These are phyloP conservation scores for Phylloscopus collybita DNA, from an alignment of 2,797 vertebrate genomes.

Conservation along the genomic window DNA sequence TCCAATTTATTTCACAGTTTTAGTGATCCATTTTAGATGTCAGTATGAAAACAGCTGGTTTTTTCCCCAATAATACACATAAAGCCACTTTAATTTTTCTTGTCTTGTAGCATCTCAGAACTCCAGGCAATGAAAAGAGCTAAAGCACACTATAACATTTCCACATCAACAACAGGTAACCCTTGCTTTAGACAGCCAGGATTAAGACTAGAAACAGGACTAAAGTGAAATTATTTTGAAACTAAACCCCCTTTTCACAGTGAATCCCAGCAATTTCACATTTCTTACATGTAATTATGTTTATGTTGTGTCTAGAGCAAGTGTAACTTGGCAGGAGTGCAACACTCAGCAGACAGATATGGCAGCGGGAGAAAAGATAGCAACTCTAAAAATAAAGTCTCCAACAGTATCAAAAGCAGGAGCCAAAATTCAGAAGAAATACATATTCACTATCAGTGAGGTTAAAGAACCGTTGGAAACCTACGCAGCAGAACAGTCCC, in stretches of 20 bases:
- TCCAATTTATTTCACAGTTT: not conserved
- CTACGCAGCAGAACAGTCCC: not conserved
- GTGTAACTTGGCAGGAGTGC: slow-evolving; percentile 54
- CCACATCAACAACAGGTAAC: not conserved
- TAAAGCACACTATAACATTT: not conserved
- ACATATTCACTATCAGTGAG: not conserved
- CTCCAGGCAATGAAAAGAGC: not conserved
- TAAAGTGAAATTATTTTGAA: not conserved
- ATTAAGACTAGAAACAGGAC: not conserved
- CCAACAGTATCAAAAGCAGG: not conserved
- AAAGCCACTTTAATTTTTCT: not conserved
- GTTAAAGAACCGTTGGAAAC: not conserved
- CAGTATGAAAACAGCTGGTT: not conserved
- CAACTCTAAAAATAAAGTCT: slow-evolving; percentile 66
- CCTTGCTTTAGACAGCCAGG: not conserved
- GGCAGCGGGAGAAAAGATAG: slow-evolving; percentile 53
- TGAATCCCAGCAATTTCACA: not conserved
- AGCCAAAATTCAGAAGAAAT: slow-evolving; percentile 5
- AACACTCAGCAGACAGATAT: slow-evolving; percentile 54
- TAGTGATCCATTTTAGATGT: not conserved
- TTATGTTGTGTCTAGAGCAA: slow-evolving; percentile 62
- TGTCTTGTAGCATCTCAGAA: not conserved
- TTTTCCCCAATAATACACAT: not conserved
- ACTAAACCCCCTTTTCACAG: not conserved
- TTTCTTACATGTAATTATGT: slow-evolving; percentile 29